phyloP scores from a whole-genome alignment of 2,888 invertebrate genomes.

The Nineta flava region DNA sequence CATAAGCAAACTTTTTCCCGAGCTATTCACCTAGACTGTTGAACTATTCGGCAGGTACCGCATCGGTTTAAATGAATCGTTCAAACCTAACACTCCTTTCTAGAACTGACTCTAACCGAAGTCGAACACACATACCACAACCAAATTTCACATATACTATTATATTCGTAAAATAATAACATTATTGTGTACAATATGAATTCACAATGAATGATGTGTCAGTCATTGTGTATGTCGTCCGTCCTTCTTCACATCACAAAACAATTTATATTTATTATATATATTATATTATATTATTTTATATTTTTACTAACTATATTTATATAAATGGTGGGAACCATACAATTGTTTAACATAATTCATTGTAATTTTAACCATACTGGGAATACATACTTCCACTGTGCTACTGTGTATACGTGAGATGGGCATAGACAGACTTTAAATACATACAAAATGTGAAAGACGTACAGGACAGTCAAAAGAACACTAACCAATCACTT shows the following conservation, averaged over 20 bases:
- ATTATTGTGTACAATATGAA: constrained; percentile 12
- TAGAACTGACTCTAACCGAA: too few species aligned
- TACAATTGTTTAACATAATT: constrained; percentile 4
- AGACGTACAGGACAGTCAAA: too few species aligned
- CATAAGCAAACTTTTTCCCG: too few species aligned
- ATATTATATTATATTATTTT: neutral
- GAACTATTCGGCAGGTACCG: too few species aligned
- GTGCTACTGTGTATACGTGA: constrained; percentile 8
- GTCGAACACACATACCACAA: neutral
- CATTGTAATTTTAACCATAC: constrained; percentile 6
- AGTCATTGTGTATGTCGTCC: neutral
- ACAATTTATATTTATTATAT: neutral
- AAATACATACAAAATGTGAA: neutral
- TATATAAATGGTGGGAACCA: constrained; percentile 2
- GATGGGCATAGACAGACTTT: neutral
- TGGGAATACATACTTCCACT: constrained; percentile 4
- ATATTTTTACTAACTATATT: neutral
- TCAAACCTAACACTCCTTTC: too few species aligned
- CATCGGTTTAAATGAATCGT: too few species aligned
- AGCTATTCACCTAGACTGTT: too few species aligned
- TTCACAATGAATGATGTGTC: constrained; percentile 12
- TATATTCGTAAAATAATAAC: neutral
- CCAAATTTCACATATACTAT: too few species aligned
- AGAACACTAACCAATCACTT: too few species aligned
- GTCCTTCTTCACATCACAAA: neutral